Conservation (phyloP, 2,888 invertebrate genomes). For the Leuctra nigra region DNA sequence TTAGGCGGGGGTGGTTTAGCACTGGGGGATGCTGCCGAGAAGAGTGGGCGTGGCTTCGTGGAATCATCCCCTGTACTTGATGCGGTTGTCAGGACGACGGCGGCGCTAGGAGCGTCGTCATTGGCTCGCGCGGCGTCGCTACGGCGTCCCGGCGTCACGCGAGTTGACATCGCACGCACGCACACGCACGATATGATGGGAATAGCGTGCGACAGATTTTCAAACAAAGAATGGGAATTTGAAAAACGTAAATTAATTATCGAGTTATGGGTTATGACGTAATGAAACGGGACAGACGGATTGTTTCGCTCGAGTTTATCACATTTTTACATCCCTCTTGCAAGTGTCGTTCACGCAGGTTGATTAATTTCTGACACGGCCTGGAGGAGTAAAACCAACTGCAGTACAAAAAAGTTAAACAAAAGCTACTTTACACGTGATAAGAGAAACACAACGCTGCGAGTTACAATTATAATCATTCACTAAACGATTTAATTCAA, state of each 20-base stretch:
- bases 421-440: too few relatives aligned
- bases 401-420: too few relatives aligned
- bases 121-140: background rate
- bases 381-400: too few relatives aligned
- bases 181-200: too few relatives aligned
- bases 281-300: background rate
- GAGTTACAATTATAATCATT: too few relatives aligned
- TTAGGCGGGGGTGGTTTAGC: slow-evolving; percentile 31
- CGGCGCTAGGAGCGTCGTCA: slow-evolving; percentile 28
- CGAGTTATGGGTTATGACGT: background rate
- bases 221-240: slow-evolving; percentile 3
- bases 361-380: too few relatives aligned
- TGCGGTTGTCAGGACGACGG: slow-evolving; percentile 25
- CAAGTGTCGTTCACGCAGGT: too few relatives aligned
- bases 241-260: slow-evolving; percentile 2
- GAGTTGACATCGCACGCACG: background rate
- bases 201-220: slow-evolving; percentile 3
- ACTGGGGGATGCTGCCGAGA: background rate
- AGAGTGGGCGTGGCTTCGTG: background rate
- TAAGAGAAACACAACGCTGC: too few relatives aligned
- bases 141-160: background rate
- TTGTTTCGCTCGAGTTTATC: too few relatives aligned
- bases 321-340: too few relatives aligned
- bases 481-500: too few relatives aligned
- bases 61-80: background rate